These are phyloP conservation scores for Hoplostethus atlanticus DNA, from an alignment of 2,797 vertebrate species.

Conservation along the genomic window DNA sequence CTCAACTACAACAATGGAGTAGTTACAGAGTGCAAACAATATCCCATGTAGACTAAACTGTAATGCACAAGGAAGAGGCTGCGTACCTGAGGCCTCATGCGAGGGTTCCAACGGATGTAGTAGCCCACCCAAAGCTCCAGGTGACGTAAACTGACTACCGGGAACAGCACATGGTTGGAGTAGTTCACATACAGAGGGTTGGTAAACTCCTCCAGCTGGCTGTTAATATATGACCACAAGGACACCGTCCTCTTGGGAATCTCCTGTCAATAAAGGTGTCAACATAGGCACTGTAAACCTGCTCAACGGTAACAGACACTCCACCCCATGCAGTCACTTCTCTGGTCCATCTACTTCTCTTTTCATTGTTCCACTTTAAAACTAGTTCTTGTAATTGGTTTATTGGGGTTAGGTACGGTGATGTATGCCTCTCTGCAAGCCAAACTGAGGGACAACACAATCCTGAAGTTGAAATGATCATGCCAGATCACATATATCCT, in stretches of 20 bases:
- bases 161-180: conserved; percentile 94
- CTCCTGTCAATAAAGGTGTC: conserved; percentile 78
- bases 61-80: background rate
- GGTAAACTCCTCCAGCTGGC: conserved; percentile 95
- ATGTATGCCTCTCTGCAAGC: background rate
- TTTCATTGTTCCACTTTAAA: background rate
- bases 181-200: conserved; percentile 97
- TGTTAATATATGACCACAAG: conserved; percentile 98
- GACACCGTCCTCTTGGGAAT: conserved; percentile 93
- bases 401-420: background rate
- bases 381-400: background rate
- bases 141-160: conserved; percentile 96
- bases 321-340: background rate
- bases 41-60: background rate
- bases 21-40: background rate
- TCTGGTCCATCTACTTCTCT: background rate
- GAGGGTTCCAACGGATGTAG: conserved; percentile 98
- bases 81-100: conserved; percentile 94
- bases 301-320: background rate
- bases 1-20: background rate
- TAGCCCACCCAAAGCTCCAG: conserved; percentile 98
- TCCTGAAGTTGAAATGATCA: background rate
- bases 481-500: background rate
- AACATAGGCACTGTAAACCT: background rate
- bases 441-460: background rate